These are phyloP conservation scores for Caenorhabditis sp. DNA, from an alignment of 2,888 invertebrate species.

Conservation along the genomic window DNA sequence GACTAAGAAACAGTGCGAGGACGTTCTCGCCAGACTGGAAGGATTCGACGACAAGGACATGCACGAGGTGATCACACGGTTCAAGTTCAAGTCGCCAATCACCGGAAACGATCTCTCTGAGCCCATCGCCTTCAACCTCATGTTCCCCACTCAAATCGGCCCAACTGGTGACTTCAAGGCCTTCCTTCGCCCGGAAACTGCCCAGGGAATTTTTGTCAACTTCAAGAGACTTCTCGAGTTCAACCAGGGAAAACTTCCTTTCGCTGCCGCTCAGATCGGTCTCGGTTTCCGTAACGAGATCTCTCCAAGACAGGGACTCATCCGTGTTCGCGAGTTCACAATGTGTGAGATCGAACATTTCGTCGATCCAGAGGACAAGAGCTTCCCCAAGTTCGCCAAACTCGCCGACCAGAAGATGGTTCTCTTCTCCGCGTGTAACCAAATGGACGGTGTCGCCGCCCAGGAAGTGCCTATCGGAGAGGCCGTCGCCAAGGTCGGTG, in stretches of 20 bases:
- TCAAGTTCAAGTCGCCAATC: slow-evolving; percentile 93
- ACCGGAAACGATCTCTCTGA: slow-evolving; percentile 94
- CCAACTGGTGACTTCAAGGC: slow-evolving; percentile 91
- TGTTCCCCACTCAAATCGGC: slow-evolving; percentile 98
- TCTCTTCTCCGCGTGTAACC: slow-evolving; percentile 94
- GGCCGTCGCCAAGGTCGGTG: slow-evolving; percentile 86
- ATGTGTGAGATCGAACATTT: slow-evolving; percentile 99
- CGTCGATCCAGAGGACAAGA: slow-evolving; percentile 91
- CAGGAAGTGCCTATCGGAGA: slow-evolving; percentile 87
- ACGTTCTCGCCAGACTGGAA: slow-evolving; percentile 85
- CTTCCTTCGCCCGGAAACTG: slow-evolving; percentile 96
- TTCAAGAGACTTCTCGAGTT: slow-evolving; percentile 97
- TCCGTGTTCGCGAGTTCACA: slow-evolving; percentile 87
- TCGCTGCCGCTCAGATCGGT: slow-evolving; percentile 98
- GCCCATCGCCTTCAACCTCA: slow-evolving; percentile 97
- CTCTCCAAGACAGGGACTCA: slow-evolving; percentile 87
- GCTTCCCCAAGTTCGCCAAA: slow-evolving; percentile 90
- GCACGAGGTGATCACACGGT: slow-evolving; percentile 85
- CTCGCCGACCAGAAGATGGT: slow-evolving; percentile 85
- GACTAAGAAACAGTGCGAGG: slow-evolving; percentile 85
- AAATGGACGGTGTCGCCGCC: slow-evolving; percentile 95
- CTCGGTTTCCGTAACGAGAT: slow-evolving; percentile 99
- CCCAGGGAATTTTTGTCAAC: slow-evolving; percentile 99
- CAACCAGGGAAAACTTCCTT: slow-evolving; percentile 88
- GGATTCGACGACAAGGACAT: slow-evolving; percentile 77